Base-by-base conservation (phyloP, 2,797 vertebrate species). In the Cryptoprocta ferox region DNA sequence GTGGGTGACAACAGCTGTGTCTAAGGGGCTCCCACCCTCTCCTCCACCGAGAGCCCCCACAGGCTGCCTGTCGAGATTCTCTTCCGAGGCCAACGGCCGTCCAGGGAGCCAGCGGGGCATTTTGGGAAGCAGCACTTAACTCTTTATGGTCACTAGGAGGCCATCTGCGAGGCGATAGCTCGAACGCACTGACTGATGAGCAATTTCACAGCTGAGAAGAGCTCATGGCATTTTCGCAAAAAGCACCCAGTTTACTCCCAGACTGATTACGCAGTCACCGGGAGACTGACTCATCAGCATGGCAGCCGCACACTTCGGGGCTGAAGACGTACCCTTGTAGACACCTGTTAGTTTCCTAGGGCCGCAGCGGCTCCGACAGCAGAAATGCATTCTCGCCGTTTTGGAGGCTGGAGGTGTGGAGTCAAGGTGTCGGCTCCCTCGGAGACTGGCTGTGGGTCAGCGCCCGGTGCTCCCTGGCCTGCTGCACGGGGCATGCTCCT, bases 151-250 rank as follows among this genome's bases (percentile, higher is more conserved):
- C 97, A 89, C 96, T 14, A n/a, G 39, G 93, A 91, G 95, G 86
- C 94, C 91, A 66, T 95, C 85, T 83, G 85, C 0, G 1, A 68
- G 96, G 75, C 39, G 70, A 93, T 83, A 56, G 5, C 65, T 86
- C 0, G n/a, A 95, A 83, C 68, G 0, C 70, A 75, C 6, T 56
- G 96, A 83, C 19, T 53, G 93, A 95, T 48, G 82, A 83, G 97
- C 95, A 97, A 96, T 97, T 97, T 97, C 98, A 98, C 94, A 94
- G 97, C 93, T 91, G 94, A 97, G 79, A 68, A 83, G 96, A 84
- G 42, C 83, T 35, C 70, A 0, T 19, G 45, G 83, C 89, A 35
- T 76, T 68, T 30, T 18, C 88, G 87, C 90, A 16, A n/a, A 61
- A 42, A 95, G 98, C 76, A 80, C 91, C 96, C 63, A 30, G n/a